Percentiles rank a stretch among this genome's conserved stretches.
These are phyloP conservation scores for Coptodon bakossiorum DNA, from an alignment of 2,113 vertebrate species.

Conservation along the genomic window DNA sequence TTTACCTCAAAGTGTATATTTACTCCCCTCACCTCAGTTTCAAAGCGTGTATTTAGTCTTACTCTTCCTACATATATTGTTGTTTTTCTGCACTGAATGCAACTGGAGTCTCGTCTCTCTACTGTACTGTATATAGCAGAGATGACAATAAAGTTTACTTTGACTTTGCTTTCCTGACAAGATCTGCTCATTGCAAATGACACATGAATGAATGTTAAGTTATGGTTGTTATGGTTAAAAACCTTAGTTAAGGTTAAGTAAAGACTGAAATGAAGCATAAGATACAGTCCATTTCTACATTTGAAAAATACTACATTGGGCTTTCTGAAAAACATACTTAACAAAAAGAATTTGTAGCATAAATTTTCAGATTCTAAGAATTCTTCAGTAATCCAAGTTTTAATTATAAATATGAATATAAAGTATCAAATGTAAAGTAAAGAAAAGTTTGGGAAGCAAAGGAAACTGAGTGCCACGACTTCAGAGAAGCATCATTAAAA, in stretches of 20 bases:
- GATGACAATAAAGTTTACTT: neutral
- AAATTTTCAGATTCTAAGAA: neutral
- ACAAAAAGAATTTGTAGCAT: neutral
- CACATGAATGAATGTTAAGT: neutral
- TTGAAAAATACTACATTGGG: neutral
- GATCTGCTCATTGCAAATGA: neutral
- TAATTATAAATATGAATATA: neutral
- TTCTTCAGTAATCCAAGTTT: neutral
- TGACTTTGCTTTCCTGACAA: neutral
- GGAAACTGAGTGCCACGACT: neutral
- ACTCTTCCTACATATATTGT: neutral
- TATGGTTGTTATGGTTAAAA: neutral
- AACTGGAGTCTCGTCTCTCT: neutral
- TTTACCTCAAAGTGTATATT: neutral
- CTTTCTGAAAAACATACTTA: neutral
- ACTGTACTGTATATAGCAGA: neutral
- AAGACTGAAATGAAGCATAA: neutral
- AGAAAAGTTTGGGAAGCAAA: neutral
- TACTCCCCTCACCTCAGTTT: neutral
- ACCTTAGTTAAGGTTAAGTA: neutral
- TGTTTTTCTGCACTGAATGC: neutral
- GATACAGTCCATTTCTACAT: neutral
- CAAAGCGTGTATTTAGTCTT: neutral
- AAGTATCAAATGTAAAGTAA: neutral
- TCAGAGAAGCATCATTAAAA: neutral